Evolutionary conservation across 2,113 vertebrate genomes (phyloP).

Genomic region (Megalops atlanticus): DNA sequence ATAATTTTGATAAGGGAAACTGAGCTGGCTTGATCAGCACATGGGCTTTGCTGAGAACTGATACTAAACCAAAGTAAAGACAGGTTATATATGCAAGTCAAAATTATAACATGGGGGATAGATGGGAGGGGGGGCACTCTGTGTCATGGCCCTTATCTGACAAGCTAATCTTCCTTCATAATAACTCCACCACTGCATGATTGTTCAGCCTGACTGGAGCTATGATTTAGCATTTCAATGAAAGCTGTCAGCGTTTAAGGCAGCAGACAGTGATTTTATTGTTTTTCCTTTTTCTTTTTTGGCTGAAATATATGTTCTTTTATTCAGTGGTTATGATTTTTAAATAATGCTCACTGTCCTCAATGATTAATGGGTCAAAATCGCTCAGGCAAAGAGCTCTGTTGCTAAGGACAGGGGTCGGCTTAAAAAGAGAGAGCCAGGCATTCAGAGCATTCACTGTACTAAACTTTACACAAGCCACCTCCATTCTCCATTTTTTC

Average conservation of each 20-base stretch:
- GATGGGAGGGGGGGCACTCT: neutral
- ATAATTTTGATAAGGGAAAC: neutral
- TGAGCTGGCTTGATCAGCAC: neutral
- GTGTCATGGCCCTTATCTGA: neutral
- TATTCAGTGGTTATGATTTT: neutral
- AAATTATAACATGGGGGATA: too few species aligned
- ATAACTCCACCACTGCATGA: neutral
- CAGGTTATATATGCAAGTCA: too few species aligned
- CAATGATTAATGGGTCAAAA: neutral
- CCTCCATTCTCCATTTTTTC: neutral
- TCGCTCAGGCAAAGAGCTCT: neutral
- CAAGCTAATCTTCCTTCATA: constrained; percentile 25
- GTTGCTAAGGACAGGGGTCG: neutral
- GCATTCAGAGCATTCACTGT: too few species aligned
- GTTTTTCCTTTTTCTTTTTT: neutral
- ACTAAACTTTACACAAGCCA: neutral
- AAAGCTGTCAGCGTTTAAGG: neutral
- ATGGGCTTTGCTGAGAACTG: too few species aligned
- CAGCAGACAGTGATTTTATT: neutral
- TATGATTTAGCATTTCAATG: constrained; percentile 12
- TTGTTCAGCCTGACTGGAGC: constrained; percentile 5
- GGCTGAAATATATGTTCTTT: neutral
- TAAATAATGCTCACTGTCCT: neutral
- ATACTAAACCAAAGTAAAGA: neutral
- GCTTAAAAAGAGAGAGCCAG: neutral